Evolutionary conservation across 2,888 invertebrate species (phyloP).

Genomic region (Argynnis bischoffii): DNA sequence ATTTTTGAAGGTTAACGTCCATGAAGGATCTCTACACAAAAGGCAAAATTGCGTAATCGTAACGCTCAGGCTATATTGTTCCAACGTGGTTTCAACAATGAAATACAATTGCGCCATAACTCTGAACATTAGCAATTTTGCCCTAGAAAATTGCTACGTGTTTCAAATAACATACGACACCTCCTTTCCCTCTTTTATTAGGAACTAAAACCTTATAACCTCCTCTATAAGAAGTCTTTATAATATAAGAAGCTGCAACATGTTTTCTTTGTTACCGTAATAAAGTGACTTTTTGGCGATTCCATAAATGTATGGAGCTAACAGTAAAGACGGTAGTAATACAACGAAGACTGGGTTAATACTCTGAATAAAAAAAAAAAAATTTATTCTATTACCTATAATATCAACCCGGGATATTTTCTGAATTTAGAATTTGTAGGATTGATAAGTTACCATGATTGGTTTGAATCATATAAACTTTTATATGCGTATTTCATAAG

Average conservation of each 20-base stretch:
- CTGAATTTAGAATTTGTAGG: no score
- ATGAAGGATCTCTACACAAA: slow-evolving; percentile 17
- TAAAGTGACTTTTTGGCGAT: neutral
- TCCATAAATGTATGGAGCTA: no score
- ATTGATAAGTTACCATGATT: no score
- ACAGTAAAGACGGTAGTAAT: no score
- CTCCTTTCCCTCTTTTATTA: slow-evolving; percentile 6
- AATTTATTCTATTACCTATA: no score
- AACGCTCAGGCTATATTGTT: slow-evolving; percentile 20
- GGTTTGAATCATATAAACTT: no score
- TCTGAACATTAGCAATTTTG: slow-evolving; percentile 26
- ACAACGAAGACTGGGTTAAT: no score
- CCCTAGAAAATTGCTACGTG: slow-evolving; percentile 26
- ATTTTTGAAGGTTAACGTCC: slow-evolving; percentile 3
- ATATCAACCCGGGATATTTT: no score
- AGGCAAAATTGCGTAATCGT: slow-evolving; percentile 24
- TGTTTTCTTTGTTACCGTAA: slow-evolving; percentile 13
- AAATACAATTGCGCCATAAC: slow-evolving; percentile 26
- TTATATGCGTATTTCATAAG: no score
- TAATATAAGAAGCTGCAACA: neutral
- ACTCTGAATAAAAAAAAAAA: no score
- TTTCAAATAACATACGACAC: slow-evolving; percentile 20
- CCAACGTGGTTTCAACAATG: slow-evolving; percentile 24
- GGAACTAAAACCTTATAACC: neutral
- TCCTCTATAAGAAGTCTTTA: neutral